These are phyloP conservation scores for Deilephila porcellus DNA, from an alignment of 2,888 invertebrate genomes.

Conservation along the genomic window DNA sequence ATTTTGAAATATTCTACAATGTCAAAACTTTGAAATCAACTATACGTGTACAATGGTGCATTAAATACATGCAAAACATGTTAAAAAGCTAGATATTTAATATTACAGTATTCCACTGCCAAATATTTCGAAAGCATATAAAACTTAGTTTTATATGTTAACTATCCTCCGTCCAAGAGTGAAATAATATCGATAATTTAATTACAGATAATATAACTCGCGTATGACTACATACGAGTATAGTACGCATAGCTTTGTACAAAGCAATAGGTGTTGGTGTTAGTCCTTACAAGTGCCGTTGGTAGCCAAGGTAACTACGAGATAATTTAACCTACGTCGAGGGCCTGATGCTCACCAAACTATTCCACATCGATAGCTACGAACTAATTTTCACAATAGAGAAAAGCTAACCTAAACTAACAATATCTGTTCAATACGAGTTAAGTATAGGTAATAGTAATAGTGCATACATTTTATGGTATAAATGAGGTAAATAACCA, in stretches of 20 bases:
- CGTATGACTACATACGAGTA: slow-evolving; percentile 54
- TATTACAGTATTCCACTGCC: slow-evolving; percentile 34
- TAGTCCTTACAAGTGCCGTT: slow-evolving; percentile 76
- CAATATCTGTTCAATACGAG: neutral
- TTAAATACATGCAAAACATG: slow-evolving; percentile 72
- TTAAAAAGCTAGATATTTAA: slow-evolving; percentile 60
- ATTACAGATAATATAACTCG: slow-evolving; percentile 48
- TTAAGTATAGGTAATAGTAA: slow-evolving; percentile 7
- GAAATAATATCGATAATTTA: slow-evolving; percentile 47
- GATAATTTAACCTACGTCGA: slow-evolving; percentile 62
- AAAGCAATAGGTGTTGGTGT: slow-evolving; percentile 75
- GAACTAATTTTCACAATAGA: slow-evolving; percentile 25
- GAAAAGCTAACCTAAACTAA: neutral
- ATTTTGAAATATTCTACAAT: slow-evolving; percentile 65
- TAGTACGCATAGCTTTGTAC: slow-evolving; percentile 65
- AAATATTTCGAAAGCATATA: slow-evolving; percentile 37
- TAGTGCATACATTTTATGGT: slow-evolving; percentile 3
- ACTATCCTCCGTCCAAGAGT: slow-evolving; percentile 35
- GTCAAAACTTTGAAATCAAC: slow-evolving; percentile 70
- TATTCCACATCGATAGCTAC: slow-evolving; percentile 54
- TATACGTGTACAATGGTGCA: slow-evolving; percentile 65
- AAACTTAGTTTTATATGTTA: slow-evolving; percentile 50
- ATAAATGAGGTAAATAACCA: slow-evolving; percentile 2
- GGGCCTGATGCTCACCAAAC: slow-evolving; percentile 56
- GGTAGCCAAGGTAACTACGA: slow-evolving; percentile 71